phyloP scores from a whole-genome alignment of 2,113 vertebrate genomes.

The Choloepus hoffmanni region DNA sequence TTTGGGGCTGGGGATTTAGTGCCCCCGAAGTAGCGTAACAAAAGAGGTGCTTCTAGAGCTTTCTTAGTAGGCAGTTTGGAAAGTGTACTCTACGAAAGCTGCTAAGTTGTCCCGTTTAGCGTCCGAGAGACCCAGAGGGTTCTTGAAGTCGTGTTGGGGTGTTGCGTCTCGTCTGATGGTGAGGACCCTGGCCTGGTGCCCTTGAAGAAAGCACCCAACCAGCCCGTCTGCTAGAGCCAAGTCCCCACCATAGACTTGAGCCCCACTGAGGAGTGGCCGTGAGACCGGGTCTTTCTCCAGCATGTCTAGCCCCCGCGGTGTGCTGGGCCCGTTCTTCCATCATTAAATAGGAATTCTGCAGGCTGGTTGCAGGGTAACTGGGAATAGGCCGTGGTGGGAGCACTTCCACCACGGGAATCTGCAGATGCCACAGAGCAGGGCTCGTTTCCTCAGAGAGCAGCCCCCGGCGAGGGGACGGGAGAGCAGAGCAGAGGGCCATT shows the following conservation, averaged over 20 bases:
- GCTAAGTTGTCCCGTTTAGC: not conserved
- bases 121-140: not conserved
- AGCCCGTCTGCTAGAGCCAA: not conserved
- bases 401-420: not conserved
- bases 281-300: not conserved
- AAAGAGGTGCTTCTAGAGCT: not conserved
- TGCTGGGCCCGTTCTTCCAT: not conserved
- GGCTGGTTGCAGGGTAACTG: not conserved
- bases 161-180: not conserved
- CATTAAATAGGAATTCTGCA: not conserved
- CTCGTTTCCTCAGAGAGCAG: not conserved
- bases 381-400: not conserved
- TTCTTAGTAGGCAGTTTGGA: not conserved
- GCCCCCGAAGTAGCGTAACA: not conserved
- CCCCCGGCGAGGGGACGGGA: not conserved
- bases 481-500: too few relatives aligned
- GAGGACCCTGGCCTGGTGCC: not conserved
- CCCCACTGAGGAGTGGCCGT: not conserved
- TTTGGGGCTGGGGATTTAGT: not conserved
- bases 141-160: not conserved
- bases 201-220: not conserved
- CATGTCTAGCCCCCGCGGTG: not conserved
- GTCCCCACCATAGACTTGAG: too few relatives aligned
- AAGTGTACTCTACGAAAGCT: not conserved
- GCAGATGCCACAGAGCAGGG: not conserved